phyloP scores from a whole-genome alignment of 2,797 vertebrate genomes.

The Clarias laeviceps region DNA sequence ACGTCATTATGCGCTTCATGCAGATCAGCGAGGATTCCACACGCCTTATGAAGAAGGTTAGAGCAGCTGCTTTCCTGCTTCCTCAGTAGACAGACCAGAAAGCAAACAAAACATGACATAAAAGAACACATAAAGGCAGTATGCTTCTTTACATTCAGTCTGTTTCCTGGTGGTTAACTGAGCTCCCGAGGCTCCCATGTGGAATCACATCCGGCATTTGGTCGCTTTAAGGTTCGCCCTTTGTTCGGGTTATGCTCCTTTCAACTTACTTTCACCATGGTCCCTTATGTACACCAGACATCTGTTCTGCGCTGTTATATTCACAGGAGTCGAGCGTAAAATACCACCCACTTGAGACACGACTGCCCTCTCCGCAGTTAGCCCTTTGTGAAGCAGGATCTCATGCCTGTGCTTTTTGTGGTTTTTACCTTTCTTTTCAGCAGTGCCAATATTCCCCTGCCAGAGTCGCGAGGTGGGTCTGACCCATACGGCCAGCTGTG shows the following conservation, averaged over 20 bases:
- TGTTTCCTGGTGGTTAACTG: conserved; percentile 14
- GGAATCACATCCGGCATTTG: conserved; percentile 30
- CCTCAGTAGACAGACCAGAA: conserved; percentile 14
- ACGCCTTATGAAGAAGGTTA: conserved; percentile 96
- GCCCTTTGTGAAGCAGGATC: conserved; percentile 23
- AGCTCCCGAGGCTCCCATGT: conserved; percentile 21
- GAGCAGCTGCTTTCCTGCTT: neutral
- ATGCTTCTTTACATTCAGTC: conserved; percentile 12
- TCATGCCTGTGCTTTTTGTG: conserved; percentile 22
- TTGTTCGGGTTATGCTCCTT: conserved; percentile 37
- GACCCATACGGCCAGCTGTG: conserved; percentile 51
- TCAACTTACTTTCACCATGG: conserved; percentile 31
- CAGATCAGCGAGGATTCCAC: conserved; percentile 98
- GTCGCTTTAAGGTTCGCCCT: neutral
- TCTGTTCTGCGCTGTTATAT: conserved; percentile 30
- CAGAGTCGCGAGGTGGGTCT: conserved; percentile 31
- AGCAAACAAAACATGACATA: neutral
- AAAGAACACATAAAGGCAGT: neutral
- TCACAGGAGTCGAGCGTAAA: conserved; percentile 11
- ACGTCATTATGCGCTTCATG: conserved; percentile 99
- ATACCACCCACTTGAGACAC: conserved; percentile 24
- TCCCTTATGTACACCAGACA: conserved; percentile 19
- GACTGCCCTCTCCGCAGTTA: conserved; percentile 35
- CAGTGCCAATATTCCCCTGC: conserved; percentile 34
- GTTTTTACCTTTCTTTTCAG: conserved; percentile 19